phyloP scores from a whole-genome alignment of 2,113 vertebrate species.

The Zapornia atra region DNA sequence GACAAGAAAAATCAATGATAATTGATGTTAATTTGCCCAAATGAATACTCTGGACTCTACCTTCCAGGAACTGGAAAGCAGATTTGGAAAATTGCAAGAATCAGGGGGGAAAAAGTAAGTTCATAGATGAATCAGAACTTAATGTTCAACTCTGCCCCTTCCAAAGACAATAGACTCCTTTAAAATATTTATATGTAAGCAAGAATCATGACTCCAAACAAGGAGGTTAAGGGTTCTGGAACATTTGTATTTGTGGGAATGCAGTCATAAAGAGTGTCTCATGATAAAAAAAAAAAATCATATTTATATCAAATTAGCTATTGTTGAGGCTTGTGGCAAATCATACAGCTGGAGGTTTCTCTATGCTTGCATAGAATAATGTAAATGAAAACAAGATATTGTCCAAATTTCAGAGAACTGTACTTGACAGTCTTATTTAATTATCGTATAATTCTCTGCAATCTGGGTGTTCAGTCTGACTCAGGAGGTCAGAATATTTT shows the following conservation, averaged over 20 bases:
- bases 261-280: not conserved
- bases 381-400: not conserved
- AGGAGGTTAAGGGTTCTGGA: not conserved
- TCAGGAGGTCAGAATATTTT: not conserved
- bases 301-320: not conserved
- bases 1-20: not conserved
- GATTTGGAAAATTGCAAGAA: not conserved
- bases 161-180: not conserved
- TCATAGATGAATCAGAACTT: not conserved
- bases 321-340: not conserved
- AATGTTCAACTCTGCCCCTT: not conserved
- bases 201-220: not conserved
- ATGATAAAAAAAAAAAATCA: not conserved
- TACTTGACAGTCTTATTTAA: not conserved
- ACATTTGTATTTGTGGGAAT: not conserved
- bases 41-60: not conserved
- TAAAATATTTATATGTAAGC: not conserved
- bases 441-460: not conserved
- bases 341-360: not conserved
- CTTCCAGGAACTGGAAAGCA: not conserved
- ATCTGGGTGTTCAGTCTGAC: not conserved
- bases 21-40: not conserved
- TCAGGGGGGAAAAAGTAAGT: not conserved
- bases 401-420: not conserved
- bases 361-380: not conserved